These are phyloP conservation scores for Microtus richardsoni DNA, from an alignment of 2,113 vertebrate species.

Conservation along the genomic window DNA sequence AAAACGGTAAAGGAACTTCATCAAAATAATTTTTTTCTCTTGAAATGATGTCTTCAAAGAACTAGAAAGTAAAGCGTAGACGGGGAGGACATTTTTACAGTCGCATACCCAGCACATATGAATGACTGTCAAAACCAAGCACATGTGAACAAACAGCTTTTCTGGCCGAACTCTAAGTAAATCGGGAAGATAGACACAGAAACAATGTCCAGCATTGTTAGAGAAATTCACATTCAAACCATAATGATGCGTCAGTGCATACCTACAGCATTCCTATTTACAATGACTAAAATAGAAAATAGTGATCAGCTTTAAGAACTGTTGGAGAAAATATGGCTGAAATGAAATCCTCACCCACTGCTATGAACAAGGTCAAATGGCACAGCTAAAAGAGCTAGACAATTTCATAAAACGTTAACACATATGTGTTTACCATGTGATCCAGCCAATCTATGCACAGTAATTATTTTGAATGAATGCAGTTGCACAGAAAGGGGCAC, in stretches of 20 bases:
- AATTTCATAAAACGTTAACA: slow-evolving; percentile 10
- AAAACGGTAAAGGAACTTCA: neutral
- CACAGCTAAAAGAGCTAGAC: neutral
- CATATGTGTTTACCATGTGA: neutral
- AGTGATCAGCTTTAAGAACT: neutral
- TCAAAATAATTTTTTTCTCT: neutral
- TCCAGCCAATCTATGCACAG: neutral
- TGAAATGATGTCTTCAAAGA: slow-evolving; percentile 17
- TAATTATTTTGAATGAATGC: slow-evolving; percentile 22
- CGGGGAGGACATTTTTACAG: neutral
- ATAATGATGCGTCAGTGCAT: neutral
- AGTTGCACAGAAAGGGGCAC: neutral
- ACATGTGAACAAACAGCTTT: neutral
- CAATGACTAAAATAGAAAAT: neutral
- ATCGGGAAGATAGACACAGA: neutral
- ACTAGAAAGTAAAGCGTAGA: slow-evolving; percentile 25
- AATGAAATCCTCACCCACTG: neutral
- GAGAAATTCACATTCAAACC: slow-evolving; percentile 13
- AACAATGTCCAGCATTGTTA: neutral
- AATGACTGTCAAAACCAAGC: slow-evolving; percentile 26
- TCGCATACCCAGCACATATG: neutral
- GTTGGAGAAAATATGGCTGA: neutral
- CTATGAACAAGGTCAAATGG: neutral
- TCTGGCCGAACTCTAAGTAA: neutral
- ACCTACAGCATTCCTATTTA: neutral